Base-by-base conservation (phyloP, 1,140 invertebrate genomes). In the Penaeus chinensis region DNA sequence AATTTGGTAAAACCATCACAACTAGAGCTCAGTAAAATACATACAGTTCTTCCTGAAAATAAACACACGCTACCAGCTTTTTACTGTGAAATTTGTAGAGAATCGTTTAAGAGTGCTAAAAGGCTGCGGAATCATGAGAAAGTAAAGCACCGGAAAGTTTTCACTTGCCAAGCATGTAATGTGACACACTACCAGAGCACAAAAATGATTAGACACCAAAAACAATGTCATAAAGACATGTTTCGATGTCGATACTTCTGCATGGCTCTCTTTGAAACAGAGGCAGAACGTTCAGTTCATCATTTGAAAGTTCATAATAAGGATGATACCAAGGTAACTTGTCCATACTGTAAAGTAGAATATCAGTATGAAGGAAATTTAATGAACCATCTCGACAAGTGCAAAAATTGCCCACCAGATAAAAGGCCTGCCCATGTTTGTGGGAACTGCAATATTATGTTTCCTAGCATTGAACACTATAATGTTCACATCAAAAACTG, bases 361-460 rank as follows among this genome's bases (percentile, higher is more conserved):
- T 87, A 63, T 47, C 60, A 47, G 11, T 63, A 47, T 78, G n/a
- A 76, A 13, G 71, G 47, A 8, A 63, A 18, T 63, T 32, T 83
- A 18, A 63, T 77, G 16, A 82, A 82, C 42, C 86, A 87, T 54
- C n/a, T 87, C 24, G 60, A 82, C 22, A 62, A 24, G 22, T 87
- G 86, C 74, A 77, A 32, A 66, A 27, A 78, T 18, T 82, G 86
- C 24, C 80, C 86, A 24, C 69, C 66, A 42, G 85, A 87, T 24
- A 82, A 61, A 37, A 87, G 80, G 74, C 80, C 78, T 42, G 66
- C 60, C 24, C 80, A 81, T 47, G 66, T 82, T 4, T 87, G 79
- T 65, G 66, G 60, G 22, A 87, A 71, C 27, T 87, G 85, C 62
- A 69, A 76, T 47, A 47, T 20, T 3, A 32, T 87, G 13, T 71